Base-by-base conservation (phyloP, 2,888 invertebrate species). In the Folsomia candida region DNA sequence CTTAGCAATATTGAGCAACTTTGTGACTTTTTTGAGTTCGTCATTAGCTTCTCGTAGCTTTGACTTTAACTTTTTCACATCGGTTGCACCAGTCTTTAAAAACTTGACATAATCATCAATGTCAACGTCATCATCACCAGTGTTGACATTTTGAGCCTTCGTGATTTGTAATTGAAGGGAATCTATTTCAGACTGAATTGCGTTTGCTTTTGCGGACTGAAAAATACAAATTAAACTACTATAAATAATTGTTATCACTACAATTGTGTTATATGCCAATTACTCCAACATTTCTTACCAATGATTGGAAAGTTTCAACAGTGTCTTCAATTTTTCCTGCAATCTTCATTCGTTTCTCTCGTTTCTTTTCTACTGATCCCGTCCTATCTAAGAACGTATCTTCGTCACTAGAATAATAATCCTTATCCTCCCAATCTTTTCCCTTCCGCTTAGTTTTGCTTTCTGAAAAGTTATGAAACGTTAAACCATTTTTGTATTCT, bases 341-440 rank as follows among this genome's bases (percentile, higher is more conserved):
- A 73, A 85, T 83, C 70, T 83, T 86, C 89, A 92, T 93, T 68
- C 96, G 86, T 71, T 88, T 87, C 79, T 89, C 87, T 6, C 97
- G 87, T 82, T 96, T 97, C 79, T 88, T 88, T 83, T 97, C 96
- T 25, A 98, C 89, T 69, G 90, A 89, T 1, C 97, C 98, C 0
- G 99, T 99, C 74, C 98, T 86, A 83, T 99, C 99, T 67, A 95
- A 87, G 85, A 92, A 99, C 25, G 91, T 91, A 83, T 99, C 98
- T 73, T 99, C 98, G 81, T 99, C 97, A 1, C 93, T 93, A 79
- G 93, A 93, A 83, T 94, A 95, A 82, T 87, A 95, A 83, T 96
- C 97, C 81, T 97, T 92, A 2, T 92, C 92, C 80, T 89, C 88
- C 88, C 92, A 91, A 79, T 91, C 89, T 78, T 89, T 89, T 11